Conservation (phyloP, 92 coral and sea anemone species). For the Micromussa lordhowensis region DNA sequence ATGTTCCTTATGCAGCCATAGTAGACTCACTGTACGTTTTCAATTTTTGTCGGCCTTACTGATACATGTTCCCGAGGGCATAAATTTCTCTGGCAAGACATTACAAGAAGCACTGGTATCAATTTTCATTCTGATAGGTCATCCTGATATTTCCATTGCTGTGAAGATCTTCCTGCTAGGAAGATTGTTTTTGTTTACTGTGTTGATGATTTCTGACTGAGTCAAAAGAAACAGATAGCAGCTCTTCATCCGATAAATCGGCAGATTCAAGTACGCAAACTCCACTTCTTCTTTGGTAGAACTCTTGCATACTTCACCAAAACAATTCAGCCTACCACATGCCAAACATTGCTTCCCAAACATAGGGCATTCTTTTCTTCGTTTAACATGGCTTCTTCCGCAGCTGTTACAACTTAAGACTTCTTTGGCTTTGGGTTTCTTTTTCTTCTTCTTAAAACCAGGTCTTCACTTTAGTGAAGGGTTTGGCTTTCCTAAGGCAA, state of each 20-base stretch:
- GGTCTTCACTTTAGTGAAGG: no score
- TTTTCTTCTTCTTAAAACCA: no score
- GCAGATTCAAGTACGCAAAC: conserved; percentile 27
- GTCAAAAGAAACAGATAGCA: conserved; percentile 12
- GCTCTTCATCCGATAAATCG: conserved; percentile 25
- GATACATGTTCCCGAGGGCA: conserved; percentile 44
- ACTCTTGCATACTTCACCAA: conserved; percentile 24
- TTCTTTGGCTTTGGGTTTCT: no score
- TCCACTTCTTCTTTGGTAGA: neutral
- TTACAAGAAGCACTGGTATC: conserved; percentile 55
- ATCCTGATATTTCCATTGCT: conserved; percentile 20
- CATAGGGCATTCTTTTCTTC: conserved; percentile 42
- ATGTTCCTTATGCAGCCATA: conserved; percentile 49
- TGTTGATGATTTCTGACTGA: conserved; percentile 1
- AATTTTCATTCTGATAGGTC: conserved; percentile 35
- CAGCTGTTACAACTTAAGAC: no score
- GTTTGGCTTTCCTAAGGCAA: no score
- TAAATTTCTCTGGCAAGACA: conserved; percentile 39
- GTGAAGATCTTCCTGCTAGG: conserved; percentile 21
- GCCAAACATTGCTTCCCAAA: conserved; percentile 37
- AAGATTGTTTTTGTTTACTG: conserved; percentile 1
- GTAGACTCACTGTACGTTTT: conserved; percentile 41
- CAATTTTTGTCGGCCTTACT: conserved; percentile 22
- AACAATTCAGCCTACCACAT: conserved; percentile 40
- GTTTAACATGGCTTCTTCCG: no score